Conservation (phyloP, 2,797 vertebrate genomes). For the Cossypha caffra region DNA sequence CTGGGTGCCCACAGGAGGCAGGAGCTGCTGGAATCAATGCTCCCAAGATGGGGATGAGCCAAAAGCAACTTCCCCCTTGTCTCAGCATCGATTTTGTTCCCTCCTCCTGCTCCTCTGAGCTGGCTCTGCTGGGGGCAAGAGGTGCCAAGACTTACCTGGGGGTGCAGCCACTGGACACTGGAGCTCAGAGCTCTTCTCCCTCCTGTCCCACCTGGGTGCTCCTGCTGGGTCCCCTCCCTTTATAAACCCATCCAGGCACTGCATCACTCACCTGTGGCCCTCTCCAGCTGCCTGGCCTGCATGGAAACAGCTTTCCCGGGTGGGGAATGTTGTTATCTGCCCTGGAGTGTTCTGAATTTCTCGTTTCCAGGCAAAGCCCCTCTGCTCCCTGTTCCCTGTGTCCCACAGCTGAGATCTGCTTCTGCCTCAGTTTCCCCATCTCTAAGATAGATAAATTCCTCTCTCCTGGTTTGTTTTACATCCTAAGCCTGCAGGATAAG, state of each 20-base stretch:
- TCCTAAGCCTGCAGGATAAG: not conserved
- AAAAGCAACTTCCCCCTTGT: not conserved
- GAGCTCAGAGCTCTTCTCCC: not conserved
- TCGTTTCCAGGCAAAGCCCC: not conserved
- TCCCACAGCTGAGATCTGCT: not conserved
- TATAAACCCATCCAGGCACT: not conserved
- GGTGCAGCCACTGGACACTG: not conserved
- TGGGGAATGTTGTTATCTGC: not conserved
- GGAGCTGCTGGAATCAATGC: not conserved
- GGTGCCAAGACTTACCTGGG: not conserved
- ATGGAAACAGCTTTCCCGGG: not conserved
- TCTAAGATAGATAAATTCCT: not conserved
- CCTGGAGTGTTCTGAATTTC: not conserved
- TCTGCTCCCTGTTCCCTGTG: not conserved
- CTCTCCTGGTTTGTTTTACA: not conserved
- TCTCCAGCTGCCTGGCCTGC: not conserved
- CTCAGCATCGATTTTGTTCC: not conserved
- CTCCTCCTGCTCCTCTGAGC: not conserved
- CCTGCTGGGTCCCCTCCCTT: not conserved
- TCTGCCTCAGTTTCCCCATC: not conserved
- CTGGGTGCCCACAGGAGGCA: not conserved
- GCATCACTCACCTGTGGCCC: not conserved
- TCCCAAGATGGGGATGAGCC: not conserved
- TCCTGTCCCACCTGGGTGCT: not conserved
- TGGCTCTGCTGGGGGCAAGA: not conserved